Evolutionary conservation across 1,140 invertebrate species (phyloP).

Genomic region (Ptiloglossa arizonensis): DNA sequence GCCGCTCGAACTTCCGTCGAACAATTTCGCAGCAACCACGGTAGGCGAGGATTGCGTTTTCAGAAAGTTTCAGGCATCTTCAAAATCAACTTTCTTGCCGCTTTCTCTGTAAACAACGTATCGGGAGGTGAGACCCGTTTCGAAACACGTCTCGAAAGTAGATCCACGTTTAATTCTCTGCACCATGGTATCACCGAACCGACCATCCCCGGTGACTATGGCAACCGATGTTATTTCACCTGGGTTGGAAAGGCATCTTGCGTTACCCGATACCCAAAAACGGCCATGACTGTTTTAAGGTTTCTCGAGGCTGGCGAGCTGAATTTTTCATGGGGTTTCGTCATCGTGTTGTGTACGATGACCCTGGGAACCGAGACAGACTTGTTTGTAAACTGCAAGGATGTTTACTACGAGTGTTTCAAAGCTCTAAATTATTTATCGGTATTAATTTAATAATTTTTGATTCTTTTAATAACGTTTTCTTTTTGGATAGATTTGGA

Average conservation of each 20-base stretch:
- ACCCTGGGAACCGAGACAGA: background rate
- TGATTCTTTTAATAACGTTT: too few relatives aligned
- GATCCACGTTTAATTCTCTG: background rate
- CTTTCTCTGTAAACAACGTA: slow-evolving; percentile 37
- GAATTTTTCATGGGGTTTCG: slow-evolving; percentile 9
- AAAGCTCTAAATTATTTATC: too few relatives aligned
- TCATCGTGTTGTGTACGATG: background rate
- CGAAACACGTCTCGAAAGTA: slow-evolving; percentile 1
- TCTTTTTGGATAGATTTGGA: too few relatives aligned
- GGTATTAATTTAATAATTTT: too few relatives aligned
- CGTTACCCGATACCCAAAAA: slow-evolving; percentile 24
- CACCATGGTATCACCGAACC: background rate
- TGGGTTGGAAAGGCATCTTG: background rate
- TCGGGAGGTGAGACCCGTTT: background rate
- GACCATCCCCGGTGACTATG: background rate
- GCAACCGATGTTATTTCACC: background rate
- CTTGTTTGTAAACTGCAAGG: too few relatives aligned
- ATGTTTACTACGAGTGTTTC: too few relatives aligned
- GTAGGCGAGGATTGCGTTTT: background rate
- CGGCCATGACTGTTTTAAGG: background rate
- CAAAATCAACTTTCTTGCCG: slow-evolving; percentile 26
- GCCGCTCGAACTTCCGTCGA: background rate
- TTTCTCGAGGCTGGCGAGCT: background rate
- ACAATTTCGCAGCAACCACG: background rate
- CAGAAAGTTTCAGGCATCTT: background rate